Evolutionary conservation across 2,113 vertebrate species (phyloP).

Genomic region (Austrofundulus limnaeus): DNA sequence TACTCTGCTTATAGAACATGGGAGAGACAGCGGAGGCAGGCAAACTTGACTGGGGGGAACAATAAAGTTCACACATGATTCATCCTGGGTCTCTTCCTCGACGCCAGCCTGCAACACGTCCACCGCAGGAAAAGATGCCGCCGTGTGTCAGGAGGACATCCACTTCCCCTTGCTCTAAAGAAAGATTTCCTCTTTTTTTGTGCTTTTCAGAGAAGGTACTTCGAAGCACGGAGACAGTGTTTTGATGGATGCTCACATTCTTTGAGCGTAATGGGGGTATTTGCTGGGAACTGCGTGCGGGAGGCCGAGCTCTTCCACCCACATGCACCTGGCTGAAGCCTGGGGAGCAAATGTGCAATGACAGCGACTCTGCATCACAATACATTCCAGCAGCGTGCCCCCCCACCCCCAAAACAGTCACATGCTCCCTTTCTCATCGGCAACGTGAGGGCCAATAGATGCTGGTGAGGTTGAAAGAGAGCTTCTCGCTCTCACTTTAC

Average conservation of each 20-base stretch:
- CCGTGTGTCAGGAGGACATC: slow-evolving; percentile 31
- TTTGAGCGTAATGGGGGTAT: slow-evolving; percentile 41
- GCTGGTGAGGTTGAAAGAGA: not conserved
- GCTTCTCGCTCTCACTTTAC: slow-evolving; percentile 3
- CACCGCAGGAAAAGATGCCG: slow-evolving; percentile 52
- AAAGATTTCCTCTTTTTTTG: slow-evolving; percentile 60
- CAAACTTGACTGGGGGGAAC: slow-evolving; percentile 64
- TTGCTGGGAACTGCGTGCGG: slow-evolving; percentile 22
- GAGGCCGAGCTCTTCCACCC: slow-evolving; percentile 48
- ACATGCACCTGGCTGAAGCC: slow-evolving; percentile 43
- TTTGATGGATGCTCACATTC: slow-evolving; percentile 48
- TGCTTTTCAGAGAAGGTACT: slow-evolving; percentile 39
- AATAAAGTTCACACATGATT: slow-evolving; percentile 74
- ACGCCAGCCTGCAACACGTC: slow-evolving; percentile 44
- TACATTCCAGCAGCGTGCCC: slow-evolving; percentile 53
- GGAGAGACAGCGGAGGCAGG: slow-evolving; percentile 61
- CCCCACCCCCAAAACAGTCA: slow-evolving; percentile 47
- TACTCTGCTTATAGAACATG: slow-evolving; percentile 64
- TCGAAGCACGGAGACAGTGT: not conserved
- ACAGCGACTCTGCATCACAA: slow-evolving; percentile 67
- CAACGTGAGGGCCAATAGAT: slow-evolving; percentile 6
- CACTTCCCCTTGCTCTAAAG: slow-evolving; percentile 36
- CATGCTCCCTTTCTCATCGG: slow-evolving; percentile 36
- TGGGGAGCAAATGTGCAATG: slow-evolving; percentile 49
- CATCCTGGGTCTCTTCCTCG: slow-evolving; percentile 63